Percentiles rank a stretch among this genome's conserved stretches.
phyloP scores from a whole-genome alignment of 2,113 vertebrate species.

The Corythornis vintsioides region DNA sequence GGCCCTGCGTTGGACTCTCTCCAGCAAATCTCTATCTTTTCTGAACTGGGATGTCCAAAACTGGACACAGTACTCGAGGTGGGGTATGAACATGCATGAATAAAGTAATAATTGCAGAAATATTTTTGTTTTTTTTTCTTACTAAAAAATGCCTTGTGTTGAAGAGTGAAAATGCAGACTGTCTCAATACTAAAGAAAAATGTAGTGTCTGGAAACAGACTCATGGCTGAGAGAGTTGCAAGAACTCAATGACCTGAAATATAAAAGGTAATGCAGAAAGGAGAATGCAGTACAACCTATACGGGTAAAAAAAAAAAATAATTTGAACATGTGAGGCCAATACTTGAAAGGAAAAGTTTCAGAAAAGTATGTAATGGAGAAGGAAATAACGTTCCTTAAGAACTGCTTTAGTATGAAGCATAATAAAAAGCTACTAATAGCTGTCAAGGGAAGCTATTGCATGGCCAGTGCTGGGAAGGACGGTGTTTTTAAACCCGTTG shows the following conservation, averaged over 20 bases:
- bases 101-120: neutral
- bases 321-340: neutral
- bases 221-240: neutral
- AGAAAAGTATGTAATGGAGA: neutral
- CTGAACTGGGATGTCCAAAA: no score
- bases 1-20: no score
- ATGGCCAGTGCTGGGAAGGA: neutral
- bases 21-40: no score
- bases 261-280: neutral
- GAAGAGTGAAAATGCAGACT: neutral
- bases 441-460: neutral
- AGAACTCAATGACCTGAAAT: neutral
- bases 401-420: neutral
- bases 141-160: rapidly evolving
- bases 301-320: neutral
- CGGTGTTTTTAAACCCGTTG: neutral
- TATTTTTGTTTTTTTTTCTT: neutral
- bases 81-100: neutral
- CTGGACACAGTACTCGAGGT: no score
- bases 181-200: neutral
- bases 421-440: neutral
- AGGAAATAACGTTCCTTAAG: neutral
- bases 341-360: neutral
- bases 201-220: neutral
- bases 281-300: neutral